These are phyloP conservation scores for Taphrorychus bicolor DNA, from an alignment of 2,888 invertebrate species.

Conservation along the genomic window DNA sequence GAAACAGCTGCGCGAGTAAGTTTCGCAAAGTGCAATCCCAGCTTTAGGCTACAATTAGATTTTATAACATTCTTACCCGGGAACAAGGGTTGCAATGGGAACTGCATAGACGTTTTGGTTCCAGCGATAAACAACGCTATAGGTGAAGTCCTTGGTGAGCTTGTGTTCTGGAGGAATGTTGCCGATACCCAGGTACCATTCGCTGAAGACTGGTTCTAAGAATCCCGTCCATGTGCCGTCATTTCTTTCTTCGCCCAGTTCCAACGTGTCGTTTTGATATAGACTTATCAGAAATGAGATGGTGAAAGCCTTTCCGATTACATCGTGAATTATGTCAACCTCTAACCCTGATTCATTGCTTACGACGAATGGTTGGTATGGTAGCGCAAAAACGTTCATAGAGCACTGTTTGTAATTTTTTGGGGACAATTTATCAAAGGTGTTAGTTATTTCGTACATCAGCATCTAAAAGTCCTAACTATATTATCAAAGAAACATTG, in stretches of 20 bases:
- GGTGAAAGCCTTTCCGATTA: conserved; percentile 26
- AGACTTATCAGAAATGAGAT: conserved; percentile 28
- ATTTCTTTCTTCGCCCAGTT: conserved; percentile 13
- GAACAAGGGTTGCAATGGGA: conserved; percentile 32
- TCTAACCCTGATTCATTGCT: conserved; percentile 23
- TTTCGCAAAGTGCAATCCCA: no score
- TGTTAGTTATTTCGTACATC: neutral
- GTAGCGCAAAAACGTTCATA: conserved; percentile 15
- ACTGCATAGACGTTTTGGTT: conserved; percentile 24
- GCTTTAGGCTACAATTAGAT: neutral
- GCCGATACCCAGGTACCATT: conserved; percentile 30
- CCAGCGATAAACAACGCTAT: conserved; percentile 24
- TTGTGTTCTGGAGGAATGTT: conserved; percentile 28
- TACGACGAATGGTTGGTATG: conserved; percentile 35
- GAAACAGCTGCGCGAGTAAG: no score
- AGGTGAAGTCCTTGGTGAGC: conserved; percentile 24
- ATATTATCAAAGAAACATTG: no score
- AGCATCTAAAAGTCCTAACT: no score
- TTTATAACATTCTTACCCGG: conserved; percentile 14
- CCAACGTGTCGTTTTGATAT: neutral
- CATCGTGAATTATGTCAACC: conserved; percentile 25
- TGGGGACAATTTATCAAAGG: neutral
- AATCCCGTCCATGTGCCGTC: conserved; percentile 31
- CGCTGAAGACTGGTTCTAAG: conserved; percentile 21
- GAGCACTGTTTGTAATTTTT: conserved; percentile 20